Evolutionary conservation across 2,797 vertebrate genomes (phyloP), one percentile per base, ranked within the genome.

Genomic region (Urophycis tenuis): DNA sequence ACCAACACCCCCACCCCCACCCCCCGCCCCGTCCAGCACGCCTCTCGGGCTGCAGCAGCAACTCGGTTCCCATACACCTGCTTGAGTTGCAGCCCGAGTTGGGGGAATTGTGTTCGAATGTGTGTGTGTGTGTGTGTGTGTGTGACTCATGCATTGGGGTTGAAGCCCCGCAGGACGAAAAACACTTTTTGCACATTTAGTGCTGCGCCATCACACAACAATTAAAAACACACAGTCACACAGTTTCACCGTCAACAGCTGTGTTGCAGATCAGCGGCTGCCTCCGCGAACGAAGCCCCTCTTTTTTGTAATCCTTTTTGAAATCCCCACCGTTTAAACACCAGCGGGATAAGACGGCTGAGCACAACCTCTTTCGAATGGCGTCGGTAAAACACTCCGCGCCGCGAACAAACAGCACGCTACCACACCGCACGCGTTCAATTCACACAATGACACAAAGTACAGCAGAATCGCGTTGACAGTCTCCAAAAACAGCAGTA

Each of bases 261-360:
- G 45, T 53, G 45, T 22, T 53, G 45, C 45, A 14, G 39, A 41
- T 41, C 39, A 41, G 39, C 39, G 39, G 45, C 45, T 49, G 17
- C 45, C 45, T 17, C 5, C 19, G 17, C 19, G 17, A 49, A 49
- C 19, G 19, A 22, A 53, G 53, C 53, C 53, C 53, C 33, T 7
- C 3, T 41, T 60, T 60, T n/a, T 60, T 60, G n/a, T 90, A 35
- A 72, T 90, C 91, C 90, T 88, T 89, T 88, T 89, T 74, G 69
- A 77, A 87, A 88, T 78, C 84, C 85, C 30, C 29, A n/a, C n/a
- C 19, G 2, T 36, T 70, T 49, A 32, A n/a, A 31, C 72, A 29
- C 74, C 70, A 77, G 39, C 39, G 39, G 39, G 39, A 41, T 41
- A 41, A 41, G 39, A 41, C 39, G 39, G 11, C 39, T 12, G 39